Evolutionary conservation across 1,140 invertebrate genomes (phyloP).

Genomic region (Drosophila varians): DNA sequence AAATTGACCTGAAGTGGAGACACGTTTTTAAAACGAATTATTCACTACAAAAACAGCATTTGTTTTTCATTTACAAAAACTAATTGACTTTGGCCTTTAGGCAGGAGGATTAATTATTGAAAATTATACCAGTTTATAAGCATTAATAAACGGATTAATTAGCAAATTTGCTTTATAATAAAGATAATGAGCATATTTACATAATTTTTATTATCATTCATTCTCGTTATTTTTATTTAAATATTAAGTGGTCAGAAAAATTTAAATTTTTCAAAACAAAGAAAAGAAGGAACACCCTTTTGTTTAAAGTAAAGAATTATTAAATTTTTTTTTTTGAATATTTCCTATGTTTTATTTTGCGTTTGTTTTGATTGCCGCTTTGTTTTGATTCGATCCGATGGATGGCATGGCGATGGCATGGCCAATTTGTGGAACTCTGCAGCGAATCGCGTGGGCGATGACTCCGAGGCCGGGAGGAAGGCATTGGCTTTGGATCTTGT

Average conservation of each 20-base stretch:
- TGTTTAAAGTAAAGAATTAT: too few relatives aligned
- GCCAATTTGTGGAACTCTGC: slow-evolving; percentile 34
- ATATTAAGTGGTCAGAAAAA: too few relatives aligned
- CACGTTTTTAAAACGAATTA: neutral
- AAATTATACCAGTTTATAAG: neutral
- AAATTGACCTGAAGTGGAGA: slow-evolving; percentile 17
- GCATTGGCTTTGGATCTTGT: slow-evolving; percentile 37
- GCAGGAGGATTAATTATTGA: neutral
- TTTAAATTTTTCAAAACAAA: too few relatives aligned
- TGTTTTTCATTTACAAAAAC: too few relatives aligned
- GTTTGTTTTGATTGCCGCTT: slow-evolving; percentile 43
- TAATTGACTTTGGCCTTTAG: too few relatives aligned
- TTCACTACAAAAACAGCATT: too few relatives aligned
- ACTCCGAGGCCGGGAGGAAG: slow-evolving; percentile 24
- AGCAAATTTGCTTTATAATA: neutral
- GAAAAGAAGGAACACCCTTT: too few relatives aligned
- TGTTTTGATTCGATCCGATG: slow-evolving; percentile 46
- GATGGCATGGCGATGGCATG: slow-evolving; percentile 28
- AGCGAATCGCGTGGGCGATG: slow-evolving; percentile 42
- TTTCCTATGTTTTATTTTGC: slow-evolving; percentile 21
- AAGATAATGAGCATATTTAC: neutral
- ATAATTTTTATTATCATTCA: neutral
- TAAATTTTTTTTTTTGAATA: neutral
- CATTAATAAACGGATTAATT: neutral
- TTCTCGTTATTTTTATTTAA: neutral